These are phyloP conservation scores for Harmothoe impar DNA, from an alignment of 2,888 invertebrate genomes.

Conservation along the genomic window DNA sequence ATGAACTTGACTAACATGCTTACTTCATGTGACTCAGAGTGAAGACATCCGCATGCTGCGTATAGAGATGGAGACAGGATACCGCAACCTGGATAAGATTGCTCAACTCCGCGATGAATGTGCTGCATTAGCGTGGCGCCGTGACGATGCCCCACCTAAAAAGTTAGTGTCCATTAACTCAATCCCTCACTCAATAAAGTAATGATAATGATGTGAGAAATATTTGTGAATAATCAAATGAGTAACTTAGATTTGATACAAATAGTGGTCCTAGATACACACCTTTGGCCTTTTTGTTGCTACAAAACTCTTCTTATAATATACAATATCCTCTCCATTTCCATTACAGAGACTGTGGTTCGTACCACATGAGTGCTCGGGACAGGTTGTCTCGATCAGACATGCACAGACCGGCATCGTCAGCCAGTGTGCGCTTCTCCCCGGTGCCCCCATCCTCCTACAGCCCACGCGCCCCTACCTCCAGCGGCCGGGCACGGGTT, in stretches of 20 bases:
- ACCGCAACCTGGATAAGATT: slow-evolving; percentile 79
- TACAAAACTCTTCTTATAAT: no score
- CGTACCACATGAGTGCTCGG: neutral
- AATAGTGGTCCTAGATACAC: neutral
- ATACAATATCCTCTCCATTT: neutral
- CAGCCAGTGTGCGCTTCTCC: slow-evolving; percentile 30
- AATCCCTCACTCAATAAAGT: no score
- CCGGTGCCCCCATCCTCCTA: neutral
- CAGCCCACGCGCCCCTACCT: slow-evolving; percentile 23
- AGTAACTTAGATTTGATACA: no score
- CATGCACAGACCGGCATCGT: neutral
- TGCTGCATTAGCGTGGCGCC: slow-evolving; percentile 79
- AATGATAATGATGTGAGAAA: neutral
- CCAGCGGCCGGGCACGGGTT: neutral
- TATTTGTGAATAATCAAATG: no score
- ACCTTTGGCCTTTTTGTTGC: no score
- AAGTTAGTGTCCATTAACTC: slow-evolving; percentile 40
- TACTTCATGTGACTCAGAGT: slow-evolving; percentile 75
- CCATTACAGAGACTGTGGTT: neutral
- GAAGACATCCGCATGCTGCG: slow-evolving; percentile 82
- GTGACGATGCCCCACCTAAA: slow-evolving; percentile 71
- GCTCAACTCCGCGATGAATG: slow-evolving; percentile 82
- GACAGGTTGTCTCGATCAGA: neutral
- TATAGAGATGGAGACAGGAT: slow-evolving; percentile 78
- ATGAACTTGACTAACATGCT: no score